phyloP scores from a whole-genome alignment of 2,113 vertebrate species.

The Aramus guarauna region DNA sequence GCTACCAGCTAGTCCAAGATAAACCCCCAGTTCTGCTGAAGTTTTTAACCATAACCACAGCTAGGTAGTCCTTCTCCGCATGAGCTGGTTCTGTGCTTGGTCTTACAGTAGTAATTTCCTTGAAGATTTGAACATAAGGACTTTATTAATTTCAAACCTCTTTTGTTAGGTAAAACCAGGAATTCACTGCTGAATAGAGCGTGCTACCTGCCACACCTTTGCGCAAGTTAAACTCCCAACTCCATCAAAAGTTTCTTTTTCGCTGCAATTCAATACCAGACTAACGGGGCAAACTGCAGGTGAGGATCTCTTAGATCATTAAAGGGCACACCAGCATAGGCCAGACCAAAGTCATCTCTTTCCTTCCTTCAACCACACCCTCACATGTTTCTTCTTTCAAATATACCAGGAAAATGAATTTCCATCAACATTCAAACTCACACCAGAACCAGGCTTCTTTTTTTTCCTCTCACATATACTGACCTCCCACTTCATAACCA shows the following conservation, averaged over 20 bases:
- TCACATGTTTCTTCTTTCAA: not conserved
- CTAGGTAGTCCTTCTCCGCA: not conserved
- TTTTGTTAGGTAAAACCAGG: not conserved
- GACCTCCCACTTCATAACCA: not conserved
- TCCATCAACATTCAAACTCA: not conserved
- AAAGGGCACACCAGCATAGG: not conserved
- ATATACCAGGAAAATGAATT: fast-evolving
- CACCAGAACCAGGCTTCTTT: not conserved
- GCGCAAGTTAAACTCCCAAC: fast-evolving
- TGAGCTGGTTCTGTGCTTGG: not conserved
- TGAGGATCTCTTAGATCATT: not conserved
- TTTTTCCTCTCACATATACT: not conserved
- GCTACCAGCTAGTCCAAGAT: not conserved
- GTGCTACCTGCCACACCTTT: not conserved
- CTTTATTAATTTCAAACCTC: not conserved
- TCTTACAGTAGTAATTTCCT: not conserved
- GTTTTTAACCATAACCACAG: not conserved
- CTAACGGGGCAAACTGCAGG: not conserved
- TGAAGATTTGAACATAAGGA: not conserved
- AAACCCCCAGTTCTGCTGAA: not conserved
- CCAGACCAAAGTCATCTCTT: not conserved
- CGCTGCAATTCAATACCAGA: not conserved
- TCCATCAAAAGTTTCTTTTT: not conserved
- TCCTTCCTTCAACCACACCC: not conserved
- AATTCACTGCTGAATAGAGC: not conserved